phyloP scores from a whole-genome alignment of 2,888 invertebrate species.

The Microctonus brassicae region DNA sequence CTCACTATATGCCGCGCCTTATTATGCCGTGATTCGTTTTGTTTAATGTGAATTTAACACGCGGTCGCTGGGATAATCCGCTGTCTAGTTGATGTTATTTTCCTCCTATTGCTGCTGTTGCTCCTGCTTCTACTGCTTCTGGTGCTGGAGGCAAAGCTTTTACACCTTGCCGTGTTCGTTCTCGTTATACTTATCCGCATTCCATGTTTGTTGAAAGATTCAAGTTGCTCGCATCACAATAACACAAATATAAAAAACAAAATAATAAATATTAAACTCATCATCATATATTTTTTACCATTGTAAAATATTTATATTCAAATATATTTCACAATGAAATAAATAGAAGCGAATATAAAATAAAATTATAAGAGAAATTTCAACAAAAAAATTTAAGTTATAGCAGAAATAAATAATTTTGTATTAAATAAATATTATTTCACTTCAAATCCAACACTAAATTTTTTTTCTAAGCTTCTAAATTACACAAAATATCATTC shows the following conservation, averaged over 20 bases:
- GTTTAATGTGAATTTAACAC: constrained; percentile 51
- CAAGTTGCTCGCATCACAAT: neutral
- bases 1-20: constrained; percentile 39
- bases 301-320: neutral
- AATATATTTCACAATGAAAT: neutral
- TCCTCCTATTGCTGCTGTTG: neutral
- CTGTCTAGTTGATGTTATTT: constrained; percentile 32
- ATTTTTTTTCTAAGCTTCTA: too few species aligned
- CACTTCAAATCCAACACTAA: too few species aligned
- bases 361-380: too few species aligned
- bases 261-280: neutral
- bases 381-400: too few species aligned
- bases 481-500: too few species aligned
- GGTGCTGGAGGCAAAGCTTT: neutral
- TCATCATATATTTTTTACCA: constrained; percentile 1
- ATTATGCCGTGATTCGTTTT: constrained; percentile 49
- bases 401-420: too few species aligned
- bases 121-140: neutral
- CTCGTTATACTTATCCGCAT: constrained; percentile 40
- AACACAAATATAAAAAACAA: neutral
- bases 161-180: neutral
- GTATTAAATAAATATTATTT: too few species aligned
- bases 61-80: constrained; percentile 47
- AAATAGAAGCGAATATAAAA: too few species aligned
- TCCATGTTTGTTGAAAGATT: constrained; percentile 33